These are phyloP conservation scores for Kryphioiulus occultus DNA, from an alignment of 2,888 invertebrate species.

Conservation along the genomic window DNA sequence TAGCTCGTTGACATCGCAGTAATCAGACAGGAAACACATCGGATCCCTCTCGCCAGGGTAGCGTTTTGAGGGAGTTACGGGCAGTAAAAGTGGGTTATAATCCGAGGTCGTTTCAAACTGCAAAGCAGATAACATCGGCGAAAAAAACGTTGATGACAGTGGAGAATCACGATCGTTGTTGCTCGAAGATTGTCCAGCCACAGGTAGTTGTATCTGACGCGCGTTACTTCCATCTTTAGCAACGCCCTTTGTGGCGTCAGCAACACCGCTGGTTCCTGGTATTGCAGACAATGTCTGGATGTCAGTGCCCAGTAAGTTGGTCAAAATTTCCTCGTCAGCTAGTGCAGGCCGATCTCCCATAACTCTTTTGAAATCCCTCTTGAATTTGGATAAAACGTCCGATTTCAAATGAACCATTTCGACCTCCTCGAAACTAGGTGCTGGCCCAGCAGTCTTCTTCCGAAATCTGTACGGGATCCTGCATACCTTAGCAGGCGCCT, in stretches of 20 bases:
- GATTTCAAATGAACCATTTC: background rate
- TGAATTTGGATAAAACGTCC: background rate
- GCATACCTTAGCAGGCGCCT: background rate
- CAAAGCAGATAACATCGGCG: conserved; percentile 4
- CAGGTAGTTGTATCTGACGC: background rate
- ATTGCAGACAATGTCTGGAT: background rate
- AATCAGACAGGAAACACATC: too few species aligned
- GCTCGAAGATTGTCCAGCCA: background rate
- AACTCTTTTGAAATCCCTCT: conserved; percentile 8
- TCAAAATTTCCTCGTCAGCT: background rate
- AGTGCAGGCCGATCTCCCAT: background rate
- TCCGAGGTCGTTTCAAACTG: background rate
- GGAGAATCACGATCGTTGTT: background rate
- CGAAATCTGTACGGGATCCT: background rate
- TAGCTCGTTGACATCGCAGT: background rate
- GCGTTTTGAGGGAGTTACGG: background rate
- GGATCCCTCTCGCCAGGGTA: too few species aligned
- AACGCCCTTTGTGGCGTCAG: background rate
- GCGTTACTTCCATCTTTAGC: too few species aligned
- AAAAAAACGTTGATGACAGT: background rate
- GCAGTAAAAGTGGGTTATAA: background rate
- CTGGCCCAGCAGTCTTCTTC: background rate
- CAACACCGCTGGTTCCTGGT: background rate
- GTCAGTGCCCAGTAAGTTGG: background rate
- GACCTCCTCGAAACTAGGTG: background rate